Evolutionary conservation across 2,888 invertebrate species (phyloP), one percentile per base, ranked within the genome.

Genomic region (Caenorhabditis japonica): DNA sequence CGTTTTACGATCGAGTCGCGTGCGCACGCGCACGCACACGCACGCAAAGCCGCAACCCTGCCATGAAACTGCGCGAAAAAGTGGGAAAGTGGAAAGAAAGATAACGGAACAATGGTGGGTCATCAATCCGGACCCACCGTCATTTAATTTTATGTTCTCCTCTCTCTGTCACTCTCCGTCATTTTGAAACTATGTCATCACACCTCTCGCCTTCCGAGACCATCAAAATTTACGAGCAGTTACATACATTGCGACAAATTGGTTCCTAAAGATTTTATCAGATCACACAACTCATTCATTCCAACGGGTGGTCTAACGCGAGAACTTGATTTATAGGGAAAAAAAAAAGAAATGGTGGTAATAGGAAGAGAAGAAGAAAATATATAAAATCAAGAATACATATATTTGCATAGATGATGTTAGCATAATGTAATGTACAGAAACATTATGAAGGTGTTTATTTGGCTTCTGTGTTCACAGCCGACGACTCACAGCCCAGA

Each of bases 191-290:
- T 68, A 53, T 46, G 59, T 58, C 58, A 59, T 59, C 58, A 68
- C 53, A 59, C 52, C 58, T 59, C 59, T 39, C 52, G 38, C 19
- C 59, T 52, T 49, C 51, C 68, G 58, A 55, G 60, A 59, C 53
- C 59, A 59, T 69, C 53, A 60, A 69, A 69, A 69, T 69, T 69
- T 69, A 69, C 69, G 69, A 69, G 69, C 69, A 69, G 59, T 60
- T 47, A 60, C n/a, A n/a, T n/a, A n/a, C 30, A 59, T 58, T 53
- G 68, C 68, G 59, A 68, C 68, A 68, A 68, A 68, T 68, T 68
- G 58, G 44, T 59, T 59, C 52, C 27, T 39, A 47, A 43, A 60
- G 69, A 70, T 70, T 55, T 61, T 55, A 70, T 70, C 69, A 55
- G 69, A 66, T 66, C 55, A 66, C 56, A 47, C 66, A 51, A 30